Percentiles rank a stretch among this genome's conserved stretches.
Evolutionary conservation across 2,888 invertebrate species (phyloP).

Genomic region (Cenopis cana): DNA sequence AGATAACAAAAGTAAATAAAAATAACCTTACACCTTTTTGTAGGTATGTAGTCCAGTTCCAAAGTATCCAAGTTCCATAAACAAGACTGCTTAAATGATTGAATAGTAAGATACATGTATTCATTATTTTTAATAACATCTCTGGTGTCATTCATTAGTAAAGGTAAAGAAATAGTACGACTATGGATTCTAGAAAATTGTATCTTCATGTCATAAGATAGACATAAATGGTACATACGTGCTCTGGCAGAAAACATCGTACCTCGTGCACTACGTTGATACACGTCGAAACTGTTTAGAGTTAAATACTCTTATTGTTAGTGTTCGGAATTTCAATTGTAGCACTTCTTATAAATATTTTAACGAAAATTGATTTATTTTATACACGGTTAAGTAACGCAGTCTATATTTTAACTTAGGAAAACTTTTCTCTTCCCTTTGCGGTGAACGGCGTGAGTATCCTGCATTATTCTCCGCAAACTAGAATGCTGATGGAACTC

Average conservation of each 20-base stretch:
- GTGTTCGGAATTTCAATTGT: constrained; percentile 34
- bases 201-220: constrained; percentile 62
- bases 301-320: constrained; percentile 66
- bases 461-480: constrained; percentile 77
- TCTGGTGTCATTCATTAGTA: no score
- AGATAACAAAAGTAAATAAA: not conserved
- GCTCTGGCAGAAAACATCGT: constrained; percentile 55
- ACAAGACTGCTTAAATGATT: no score
- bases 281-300: constrained; percentile 49
- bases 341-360: constrained; percentile 24
- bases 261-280: constrained; percentile 38
- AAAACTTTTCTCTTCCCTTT: constrained; percentile 68
- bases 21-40: not conserved
- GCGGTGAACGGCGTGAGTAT: constrained; percentile 64
- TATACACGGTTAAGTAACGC: constrained; percentile 18
- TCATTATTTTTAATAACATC: no score
- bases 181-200: constrained; percentile 58
- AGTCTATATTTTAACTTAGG: constrained; percentile 49
- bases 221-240: constrained; percentile 73
- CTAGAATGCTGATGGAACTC: constrained; percentile 82
- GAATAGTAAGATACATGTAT: no score
- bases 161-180: constrained; percentile 46
- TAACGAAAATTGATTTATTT: constrained; percentile 9
- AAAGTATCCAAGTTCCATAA: not conserved
- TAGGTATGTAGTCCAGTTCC: no score